Evolutionary conservation across 2,113 vertebrate genomes (phyloP), one percentile per base, ranked within the genome.

Genomic region (Gavia stellata): DNA sequence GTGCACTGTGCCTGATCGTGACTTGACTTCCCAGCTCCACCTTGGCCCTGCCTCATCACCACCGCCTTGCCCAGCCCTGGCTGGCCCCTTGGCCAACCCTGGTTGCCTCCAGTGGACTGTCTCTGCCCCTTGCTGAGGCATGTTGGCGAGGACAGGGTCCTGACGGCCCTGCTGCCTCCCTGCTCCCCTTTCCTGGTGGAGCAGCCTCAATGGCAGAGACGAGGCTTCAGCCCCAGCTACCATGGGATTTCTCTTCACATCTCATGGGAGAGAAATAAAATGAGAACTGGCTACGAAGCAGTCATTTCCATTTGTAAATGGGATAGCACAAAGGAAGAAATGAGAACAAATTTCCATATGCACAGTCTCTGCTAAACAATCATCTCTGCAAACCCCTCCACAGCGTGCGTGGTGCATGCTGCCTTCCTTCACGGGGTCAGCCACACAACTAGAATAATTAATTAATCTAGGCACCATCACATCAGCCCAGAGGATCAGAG

Each of bases 271-370:
- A 86, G 50, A 86, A 93, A 70, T 40, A 84, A 78, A 96, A 94
- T 42, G 61, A 94, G 80, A 91, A 72, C 79, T 92, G 88, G 93
- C 85, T 86, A 66, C 0, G 52, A 93, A 93, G 88, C 90, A 93
- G 87, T 90, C n/a, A 94, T 96, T 97, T 97, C 90, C 93, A 95
- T 92, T 93, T 93, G 88, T 71, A 81, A 96, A 90, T 58, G 68
- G 85, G 58, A 31, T 5, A 86, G 79, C 92, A 95, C 96, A 95
- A 96, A 90, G 67, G 50, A 83, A 90, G 90, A 95, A 95, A 93
- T 66, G 71, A 97, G 95, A 90, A 97, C 88, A 96, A 86, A 97
- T 97, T 97, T 96, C 96, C 95, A 92, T 95, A 96, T 88, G 88
- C 77, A 93, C 88, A 92, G 96, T 90, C 71, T 84, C 74, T 77